phyloP scores from a whole-genome alignment of 2,888 invertebrate genomes.

The Plagodis dolabraria region DNA sequence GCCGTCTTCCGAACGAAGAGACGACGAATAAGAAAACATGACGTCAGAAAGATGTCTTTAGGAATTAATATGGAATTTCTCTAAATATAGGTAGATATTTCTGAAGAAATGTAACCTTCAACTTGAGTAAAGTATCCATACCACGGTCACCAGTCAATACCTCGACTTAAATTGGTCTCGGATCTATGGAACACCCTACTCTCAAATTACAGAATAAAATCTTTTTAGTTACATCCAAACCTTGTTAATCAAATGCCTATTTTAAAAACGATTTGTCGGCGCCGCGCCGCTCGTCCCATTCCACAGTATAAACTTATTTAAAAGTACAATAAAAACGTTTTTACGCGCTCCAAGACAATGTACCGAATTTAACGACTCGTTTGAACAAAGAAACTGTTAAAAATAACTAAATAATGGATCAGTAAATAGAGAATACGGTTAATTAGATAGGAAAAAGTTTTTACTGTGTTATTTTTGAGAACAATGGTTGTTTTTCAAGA shows the following conservation, averaged over 20 bases:
- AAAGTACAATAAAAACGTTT: conserved; percentile 73
- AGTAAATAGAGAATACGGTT: conserved; percentile 54
- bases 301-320: conserved; percentile 70
- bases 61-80: no score
- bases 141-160: no score
- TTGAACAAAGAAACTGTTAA: conserved; percentile 60
- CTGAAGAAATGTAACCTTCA: no score
- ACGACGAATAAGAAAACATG: no score
- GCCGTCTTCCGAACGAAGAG: no score
- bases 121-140: no score
- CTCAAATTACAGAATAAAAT: no score
- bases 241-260: conserved; percentile 39
- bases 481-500: conserved; percentile 35
- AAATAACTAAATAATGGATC: conserved; percentile 63
- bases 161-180: no score
- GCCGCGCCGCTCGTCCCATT: conserved; percentile 52
- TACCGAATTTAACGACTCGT: conserved; percentile 66
- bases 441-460: conserved; percentile 45
- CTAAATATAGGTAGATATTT: no score
- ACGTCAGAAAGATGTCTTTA: no score
- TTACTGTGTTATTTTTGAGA: conserved; percentile 41
- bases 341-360: conserved; percentile 62
- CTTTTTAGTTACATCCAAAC: neutral
- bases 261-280: conserved; percentile 55
- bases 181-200: no score